These are phyloP conservation scores for Eupithecia pulchellata DNA, from an alignment of 2,888 invertebrate species.

Conservation along the genomic window DNA sequence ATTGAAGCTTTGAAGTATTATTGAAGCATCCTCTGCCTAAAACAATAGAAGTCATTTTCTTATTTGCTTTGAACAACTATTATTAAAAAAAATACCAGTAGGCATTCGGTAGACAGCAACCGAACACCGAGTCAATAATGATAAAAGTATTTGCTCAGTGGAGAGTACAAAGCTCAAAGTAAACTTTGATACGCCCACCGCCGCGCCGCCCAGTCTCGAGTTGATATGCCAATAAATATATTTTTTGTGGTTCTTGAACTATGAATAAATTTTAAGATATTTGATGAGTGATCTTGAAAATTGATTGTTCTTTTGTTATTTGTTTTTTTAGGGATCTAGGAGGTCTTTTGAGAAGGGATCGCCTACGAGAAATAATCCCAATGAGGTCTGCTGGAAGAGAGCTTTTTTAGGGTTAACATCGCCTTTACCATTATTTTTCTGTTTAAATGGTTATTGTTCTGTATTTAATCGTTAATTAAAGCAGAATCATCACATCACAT, in stretches of 20 bases:
- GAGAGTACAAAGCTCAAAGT: conserved; percentile 78
- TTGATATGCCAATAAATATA: conserved; percentile 59
- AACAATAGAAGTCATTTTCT: conserved; percentile 65
- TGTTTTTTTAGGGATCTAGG: conserved; percentile 8
- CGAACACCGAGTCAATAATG: conserved; percentile 79
- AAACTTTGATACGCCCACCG: conserved; percentile 76
- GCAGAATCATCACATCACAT: too few species aligned
- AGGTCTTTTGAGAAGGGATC: neutral
- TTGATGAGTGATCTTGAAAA: conserved; percentile 38
- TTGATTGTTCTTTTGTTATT: conserved; percentile 32
- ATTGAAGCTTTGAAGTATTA: conserved; percentile 9
- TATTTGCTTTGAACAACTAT: conserved; percentile 59
- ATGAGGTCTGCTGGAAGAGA: too few species aligned
- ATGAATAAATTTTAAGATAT: conserved; percentile 39
- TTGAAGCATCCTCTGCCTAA: conserved; percentile 46
- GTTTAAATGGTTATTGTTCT: too few species aligned
- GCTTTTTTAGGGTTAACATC: too few species aligned
- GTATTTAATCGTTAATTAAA: too few species aligned
- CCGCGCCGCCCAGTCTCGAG: conserved; percentile 64
- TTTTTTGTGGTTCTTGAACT: conserved; percentile 43
- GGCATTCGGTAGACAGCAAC: conserved; percentile 73
- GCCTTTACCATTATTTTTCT: too few species aligned
- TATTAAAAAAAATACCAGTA: conserved; percentile 63
- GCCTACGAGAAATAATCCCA: neutral
- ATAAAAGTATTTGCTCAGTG: conserved; percentile 81